phyloP scores from a whole-genome alignment of 2,797 vertebrate species.

The Acomys russatus region DNA sequence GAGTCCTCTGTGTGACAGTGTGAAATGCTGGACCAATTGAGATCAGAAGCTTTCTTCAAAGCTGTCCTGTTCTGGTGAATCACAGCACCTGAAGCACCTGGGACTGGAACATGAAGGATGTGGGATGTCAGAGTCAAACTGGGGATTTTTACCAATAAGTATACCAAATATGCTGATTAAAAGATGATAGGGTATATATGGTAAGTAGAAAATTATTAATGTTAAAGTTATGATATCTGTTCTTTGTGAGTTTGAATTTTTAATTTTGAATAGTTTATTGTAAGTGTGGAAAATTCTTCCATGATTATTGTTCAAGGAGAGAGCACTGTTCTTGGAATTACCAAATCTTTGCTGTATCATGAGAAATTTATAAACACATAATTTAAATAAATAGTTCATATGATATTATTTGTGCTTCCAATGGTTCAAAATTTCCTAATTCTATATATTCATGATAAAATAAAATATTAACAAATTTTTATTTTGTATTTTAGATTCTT shows the following conservation, averaged over 20 bases:
- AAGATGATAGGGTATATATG: neutral
- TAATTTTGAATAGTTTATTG: neutral
- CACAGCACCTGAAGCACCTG: no score
- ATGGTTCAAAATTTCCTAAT: neutral
- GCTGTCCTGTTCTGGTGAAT: no score
- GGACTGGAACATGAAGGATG: no score
- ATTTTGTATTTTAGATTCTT: constrained; percentile 32
- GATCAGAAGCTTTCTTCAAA: no score
- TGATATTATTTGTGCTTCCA: neutral
- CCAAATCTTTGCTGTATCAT: neutral
- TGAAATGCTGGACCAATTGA: no score
- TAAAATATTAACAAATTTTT: constrained; percentile 1
- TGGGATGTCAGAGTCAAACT: no score
- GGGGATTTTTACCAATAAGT: neutral
- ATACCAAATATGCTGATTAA: neutral
- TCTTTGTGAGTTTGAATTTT: constrained; percentile 15
- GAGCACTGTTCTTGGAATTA: neutral
- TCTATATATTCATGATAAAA: neutral
- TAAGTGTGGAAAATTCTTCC: neutral
- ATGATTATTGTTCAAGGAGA: neutral
- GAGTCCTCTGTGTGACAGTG: no score
- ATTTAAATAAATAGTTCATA: constrained; percentile 21
- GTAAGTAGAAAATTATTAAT: neutral
- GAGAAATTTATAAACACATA: neutral
- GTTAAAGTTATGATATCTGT: neutral